Evolutionary conservation across 2,888 invertebrate species (phyloP), one percentile per base, ranked within the genome.

Genomic region (Sarcophaga variegata): DNA sequence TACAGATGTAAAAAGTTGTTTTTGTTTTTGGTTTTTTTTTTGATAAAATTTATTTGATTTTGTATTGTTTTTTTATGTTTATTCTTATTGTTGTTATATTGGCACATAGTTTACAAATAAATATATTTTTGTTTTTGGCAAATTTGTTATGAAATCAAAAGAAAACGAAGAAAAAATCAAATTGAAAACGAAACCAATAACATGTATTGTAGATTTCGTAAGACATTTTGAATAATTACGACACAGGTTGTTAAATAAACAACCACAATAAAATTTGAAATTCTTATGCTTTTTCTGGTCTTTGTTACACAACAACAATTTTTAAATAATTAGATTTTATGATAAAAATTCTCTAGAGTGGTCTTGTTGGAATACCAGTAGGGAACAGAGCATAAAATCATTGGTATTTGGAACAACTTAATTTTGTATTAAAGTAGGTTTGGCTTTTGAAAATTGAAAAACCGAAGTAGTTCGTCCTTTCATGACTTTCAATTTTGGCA

Each of bases 151-250:
- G 81, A 83, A 78, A 81, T 82, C 67, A 63, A 62, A 69, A 77
- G 69, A 72, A 67, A 83, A 86, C 76, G 37, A 37, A 8, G 8
- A 37, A 37, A 37, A 37, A 37, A 37, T 1, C 3, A 37, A 37
- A 37, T 37, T 37, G 8, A 37, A 37, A 37, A 37, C 10, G 47
- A 82, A 71, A 37, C 37, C 37, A 63, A 83, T 82, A 64, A 49
- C 83, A 60, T 81, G 72, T 49, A 83, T 59, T 81, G 72, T 49
- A 83, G 80, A 81, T 87, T 87, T 83, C 75, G 74, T 74, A 83
- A 84, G 78, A 79, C 75, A 79, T 81, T 87, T 87, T 84, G 71
- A 84, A 84, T 84, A 87, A 84, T 84, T 87, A 81, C 67, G 78
- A 84, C 71, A 81, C 84, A 84, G 87, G 84, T 81, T 78, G 71